Evolutionary conservation across 2,888 invertebrate species (phyloP).

Genomic region (Napeogenes inachia): DNA sequence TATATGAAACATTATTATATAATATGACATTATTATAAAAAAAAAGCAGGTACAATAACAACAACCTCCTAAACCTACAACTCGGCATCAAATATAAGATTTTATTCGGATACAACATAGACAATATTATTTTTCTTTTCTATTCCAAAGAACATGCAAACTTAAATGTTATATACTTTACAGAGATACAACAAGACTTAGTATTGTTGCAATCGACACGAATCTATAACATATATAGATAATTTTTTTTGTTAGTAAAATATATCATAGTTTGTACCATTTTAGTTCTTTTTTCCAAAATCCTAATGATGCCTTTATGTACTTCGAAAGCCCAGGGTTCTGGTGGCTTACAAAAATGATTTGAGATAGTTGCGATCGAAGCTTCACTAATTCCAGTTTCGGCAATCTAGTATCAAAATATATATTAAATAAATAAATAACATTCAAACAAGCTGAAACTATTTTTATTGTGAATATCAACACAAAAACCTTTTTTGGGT

Average conservation of each 20-base stretch:
- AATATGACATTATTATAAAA: no score
- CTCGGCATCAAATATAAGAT: no score
- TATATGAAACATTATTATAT: no score
- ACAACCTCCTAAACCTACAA: no score
- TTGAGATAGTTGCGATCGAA: conserved; percentile 52
- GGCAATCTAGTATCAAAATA: conserved; percentile 41
- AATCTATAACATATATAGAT: no score
- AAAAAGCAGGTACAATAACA: no score
- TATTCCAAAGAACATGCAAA: no score
- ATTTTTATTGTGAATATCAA: neutral
- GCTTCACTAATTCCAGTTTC: conserved; percentile 55
- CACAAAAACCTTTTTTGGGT: conserved; percentile 81
- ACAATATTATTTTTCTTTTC: no score
- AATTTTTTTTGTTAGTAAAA: neutral
- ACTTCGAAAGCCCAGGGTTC: conserved; percentile 65
- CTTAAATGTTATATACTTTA: no score
- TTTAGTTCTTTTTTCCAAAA: conserved; percentile 54
- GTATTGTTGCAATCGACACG: no score
- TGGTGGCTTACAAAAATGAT: conserved; percentile 59
- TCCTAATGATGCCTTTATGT: conserved; percentile 59
- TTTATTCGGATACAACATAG: no score
- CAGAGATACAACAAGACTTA: no score
- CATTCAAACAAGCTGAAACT: neutral
- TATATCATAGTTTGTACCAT: conserved; percentile 41
- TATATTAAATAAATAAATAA: conserved; percentile 4